Evolutionary conservation across 2,888 invertebrate species (phyloP).

Genomic region (Operophtera brumata): DNA sequence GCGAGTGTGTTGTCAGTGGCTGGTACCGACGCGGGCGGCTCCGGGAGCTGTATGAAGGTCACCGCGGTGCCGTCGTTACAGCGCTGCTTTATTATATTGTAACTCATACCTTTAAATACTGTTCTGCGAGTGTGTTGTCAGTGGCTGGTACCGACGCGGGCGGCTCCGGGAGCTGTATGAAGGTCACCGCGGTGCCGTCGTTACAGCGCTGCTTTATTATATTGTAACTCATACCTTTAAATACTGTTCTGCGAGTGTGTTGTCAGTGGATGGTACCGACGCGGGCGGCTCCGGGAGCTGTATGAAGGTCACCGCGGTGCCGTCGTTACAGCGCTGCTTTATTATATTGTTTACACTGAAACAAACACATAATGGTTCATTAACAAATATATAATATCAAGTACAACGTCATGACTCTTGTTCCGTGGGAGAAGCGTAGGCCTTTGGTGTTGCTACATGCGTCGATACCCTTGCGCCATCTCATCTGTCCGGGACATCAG

Average conservation of each 20-base stretch:
- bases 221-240: neutral
- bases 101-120: neutral
- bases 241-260: conserved; percentile 42
- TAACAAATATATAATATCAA: too few species aligned
- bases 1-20: conserved; percentile 43
- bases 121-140: conserved; percentile 47
- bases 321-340: conserved; percentile 83
- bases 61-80: conserved; percentile 90
- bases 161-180: conserved; percentile 94
- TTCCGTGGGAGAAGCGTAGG: too few species aligned
- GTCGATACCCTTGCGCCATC: too few species aligned
- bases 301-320: conserved; percentile 94
- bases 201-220: conserved; percentile 53
- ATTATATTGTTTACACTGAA: conserved; percentile 90
- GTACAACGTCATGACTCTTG: too few species aligned
- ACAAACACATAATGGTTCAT: neutral
- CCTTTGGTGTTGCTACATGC: too few species aligned
- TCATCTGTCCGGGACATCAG: too few species aligned
- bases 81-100: conserved; percentile 86
- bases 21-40: conserved; percentile 84
- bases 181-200: conserved; percentile 92
- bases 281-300: conserved; percentile 93
- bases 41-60: conserved; percentile 94
- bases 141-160: conserved; percentile 74
- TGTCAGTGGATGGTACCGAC: conserved; percentile 50